Evolutionary conservation across 2,797 vertebrate genomes (phyloP).

Genomic region (Sternotherus odoratus): DNA sequence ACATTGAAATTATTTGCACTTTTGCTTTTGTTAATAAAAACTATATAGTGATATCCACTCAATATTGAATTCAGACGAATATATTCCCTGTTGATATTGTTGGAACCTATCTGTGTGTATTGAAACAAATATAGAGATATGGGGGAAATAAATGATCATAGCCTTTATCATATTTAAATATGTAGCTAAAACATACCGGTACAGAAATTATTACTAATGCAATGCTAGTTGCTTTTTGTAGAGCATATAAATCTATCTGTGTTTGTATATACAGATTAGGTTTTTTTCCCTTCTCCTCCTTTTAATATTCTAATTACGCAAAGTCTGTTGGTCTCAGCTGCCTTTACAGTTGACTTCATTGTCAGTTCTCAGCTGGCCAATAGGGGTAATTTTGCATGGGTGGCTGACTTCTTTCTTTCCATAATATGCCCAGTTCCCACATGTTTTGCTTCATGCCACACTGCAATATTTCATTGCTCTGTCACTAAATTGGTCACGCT

Average conservation of each 20-base stretch:
- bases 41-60: neutral
- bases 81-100: neutral
- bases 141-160: conserved; percentile 2
- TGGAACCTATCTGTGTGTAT: neutral
- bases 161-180: neutral
- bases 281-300: neutral
- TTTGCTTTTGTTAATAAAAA: neutral
- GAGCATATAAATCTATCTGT: neutral
- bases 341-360: conserved; percentile 64
- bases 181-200: neutral
- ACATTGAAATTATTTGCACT: neutral
- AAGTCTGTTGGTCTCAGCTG: conserved; percentile 66
- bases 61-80: neutral
- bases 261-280: neutral
- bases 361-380: conserved; percentile 71
- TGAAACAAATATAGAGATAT: neutral
- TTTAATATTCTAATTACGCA: conserved; percentile 42
- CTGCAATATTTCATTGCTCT: conserved; percentile 2
- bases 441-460: conserved; percentile 26
- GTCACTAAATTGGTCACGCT: neutral
- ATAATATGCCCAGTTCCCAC: conserved; percentile 28
- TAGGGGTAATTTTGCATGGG: conserved; percentile 51
- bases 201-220: neutral
- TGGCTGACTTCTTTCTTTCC: conserved; percentile 54
- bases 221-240: conserved; percentile 9